phyloP scores from a whole-genome alignment of 2,113 vertebrate species.

The Labeo catla region DNA sequence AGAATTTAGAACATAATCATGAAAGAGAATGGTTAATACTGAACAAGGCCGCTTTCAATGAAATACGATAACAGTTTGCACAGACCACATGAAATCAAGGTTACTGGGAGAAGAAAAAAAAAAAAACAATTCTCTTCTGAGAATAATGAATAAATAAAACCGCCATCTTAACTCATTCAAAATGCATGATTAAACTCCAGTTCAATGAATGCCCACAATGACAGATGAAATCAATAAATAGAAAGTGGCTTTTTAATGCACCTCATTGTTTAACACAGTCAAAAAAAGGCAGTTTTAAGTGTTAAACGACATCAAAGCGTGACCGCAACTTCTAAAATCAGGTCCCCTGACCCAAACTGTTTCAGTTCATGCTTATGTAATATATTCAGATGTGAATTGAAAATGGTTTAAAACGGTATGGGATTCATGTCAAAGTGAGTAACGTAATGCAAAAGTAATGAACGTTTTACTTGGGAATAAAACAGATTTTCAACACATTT shows the following conservation, averaged over 20 bases:
- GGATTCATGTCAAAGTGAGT: not conserved
- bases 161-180: not conserved
- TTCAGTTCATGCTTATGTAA: not conserved
- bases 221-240: conserved; percentile 31
- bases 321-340: not conserved
- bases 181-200: conserved; percentile 4
- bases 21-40: not conserved
- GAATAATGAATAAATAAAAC: conserved; percentile 14
- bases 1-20: not conserved
- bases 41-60: not conserved
- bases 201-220: not conserved
- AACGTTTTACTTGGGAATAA: not conserved
- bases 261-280: not conserved
- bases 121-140: not conserved
- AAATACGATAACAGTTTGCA: not conserved
- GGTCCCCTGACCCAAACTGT: not conserved
- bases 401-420: not conserved
- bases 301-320: not conserved
- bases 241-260: conserved; percentile 8
- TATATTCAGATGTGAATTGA: conserved; percentile 3
- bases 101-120: not conserved
- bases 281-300: conserved; percentile 19
- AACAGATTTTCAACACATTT: conserved; percentile 22
- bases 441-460: conserved; percentile 4
- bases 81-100: not conserved